Percentiles rank a stretch among this genome's conserved stretches.
phyloP scores from a whole-genome alignment of 2,797 vertebrate genomes.

The Acanthornis magna region DNA sequence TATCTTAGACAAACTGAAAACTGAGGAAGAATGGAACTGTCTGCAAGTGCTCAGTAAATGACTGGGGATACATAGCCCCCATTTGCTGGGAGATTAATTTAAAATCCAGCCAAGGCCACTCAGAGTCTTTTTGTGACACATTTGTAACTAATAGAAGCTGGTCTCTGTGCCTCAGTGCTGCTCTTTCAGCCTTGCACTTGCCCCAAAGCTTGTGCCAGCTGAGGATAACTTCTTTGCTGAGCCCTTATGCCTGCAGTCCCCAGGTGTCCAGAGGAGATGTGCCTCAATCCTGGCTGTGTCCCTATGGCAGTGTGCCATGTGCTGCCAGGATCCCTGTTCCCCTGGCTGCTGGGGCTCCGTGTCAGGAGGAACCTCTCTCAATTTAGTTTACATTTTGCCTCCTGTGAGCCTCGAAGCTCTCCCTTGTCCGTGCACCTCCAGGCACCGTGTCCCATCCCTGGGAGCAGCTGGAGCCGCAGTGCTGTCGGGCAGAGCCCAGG shows the following conservation, averaged over 20 bases:
- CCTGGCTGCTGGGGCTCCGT: neutral
- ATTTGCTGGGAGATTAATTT: neutral
- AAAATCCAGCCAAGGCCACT: neutral
- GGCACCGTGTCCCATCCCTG: rapidly evolving
- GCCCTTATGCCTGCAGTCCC: rapidly evolving
- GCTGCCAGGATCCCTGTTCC: neutral
- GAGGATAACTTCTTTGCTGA: neutral
- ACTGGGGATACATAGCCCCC: neutral
- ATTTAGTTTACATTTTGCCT: neutral
- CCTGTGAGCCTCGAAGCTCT: neutral
- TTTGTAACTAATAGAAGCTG: neutral
- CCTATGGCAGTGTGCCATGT: rapidly evolving
- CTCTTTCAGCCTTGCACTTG: neutral
- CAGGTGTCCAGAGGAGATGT: neutral
- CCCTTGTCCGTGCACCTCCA: rapidly evolving
- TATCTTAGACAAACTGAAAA: neutral
- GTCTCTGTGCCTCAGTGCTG: neutral
- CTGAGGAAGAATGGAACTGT: neutral
- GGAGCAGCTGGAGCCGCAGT: neutral
- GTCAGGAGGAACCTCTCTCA: neutral
- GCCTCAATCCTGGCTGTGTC: neutral
- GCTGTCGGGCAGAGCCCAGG: neutral
- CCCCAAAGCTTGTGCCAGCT: neutral
- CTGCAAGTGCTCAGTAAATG: neutral
- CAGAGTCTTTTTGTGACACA: neutral